These are phyloP conservation scores for Aptenodytes patagonicus DNA, from an alignment of 2,113 vertebrate genomes.

Conservation along the genomic window DNA sequence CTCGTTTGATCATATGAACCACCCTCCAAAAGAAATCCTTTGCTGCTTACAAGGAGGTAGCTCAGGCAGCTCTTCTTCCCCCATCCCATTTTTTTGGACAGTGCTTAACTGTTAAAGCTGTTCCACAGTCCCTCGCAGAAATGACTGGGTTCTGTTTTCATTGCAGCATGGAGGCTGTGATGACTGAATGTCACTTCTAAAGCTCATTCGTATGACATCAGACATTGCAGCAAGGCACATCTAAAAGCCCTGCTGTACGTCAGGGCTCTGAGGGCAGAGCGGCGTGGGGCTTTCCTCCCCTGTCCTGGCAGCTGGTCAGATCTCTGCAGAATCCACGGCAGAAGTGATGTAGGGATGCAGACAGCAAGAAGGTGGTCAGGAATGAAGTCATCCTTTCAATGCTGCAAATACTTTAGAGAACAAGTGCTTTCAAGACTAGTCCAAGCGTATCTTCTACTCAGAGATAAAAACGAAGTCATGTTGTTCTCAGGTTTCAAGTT, in stretches of 20 bases:
- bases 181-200: neutral
- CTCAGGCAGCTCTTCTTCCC: neutral
- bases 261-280: neutral
- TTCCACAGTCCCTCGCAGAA: neutral
- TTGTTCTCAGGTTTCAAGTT: neutral
- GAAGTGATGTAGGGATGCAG: neutral
- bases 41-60: neutral
- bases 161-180: fast-evolving
- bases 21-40: neutral
- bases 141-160: neutral
- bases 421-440: neutral
- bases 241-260: neutral
- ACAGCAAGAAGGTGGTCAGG: neutral
- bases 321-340: neutral
- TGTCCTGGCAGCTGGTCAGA: neutral
- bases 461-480: neutral
- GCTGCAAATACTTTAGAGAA: neutral
- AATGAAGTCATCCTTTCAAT: neutral
- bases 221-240: neutral
- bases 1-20: neutral
- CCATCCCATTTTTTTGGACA: neutral
- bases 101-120: neutral
- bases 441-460: neutral
- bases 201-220: neutral
- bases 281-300: neutral